Percentiles rank a stretch among this genome's conserved stretches.
These are phyloP conservation scores for Prenolepis imparis DNA, from an alignment of 2,888 invertebrate genomes.

Conservation along the genomic window DNA sequence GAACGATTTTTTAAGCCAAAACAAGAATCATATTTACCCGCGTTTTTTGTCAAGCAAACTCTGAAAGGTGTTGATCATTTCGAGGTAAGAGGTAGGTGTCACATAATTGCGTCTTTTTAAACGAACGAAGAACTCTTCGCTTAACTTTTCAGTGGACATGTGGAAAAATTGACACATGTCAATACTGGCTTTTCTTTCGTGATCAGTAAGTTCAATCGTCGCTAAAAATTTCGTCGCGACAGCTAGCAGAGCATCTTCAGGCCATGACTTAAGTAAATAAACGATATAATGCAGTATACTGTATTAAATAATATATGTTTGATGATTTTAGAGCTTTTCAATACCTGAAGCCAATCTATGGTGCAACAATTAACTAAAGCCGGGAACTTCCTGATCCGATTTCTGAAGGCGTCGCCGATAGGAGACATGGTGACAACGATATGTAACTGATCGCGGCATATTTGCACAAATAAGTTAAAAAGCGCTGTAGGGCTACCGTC, in stretches of 20 bases:
- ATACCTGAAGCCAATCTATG: conserved; percentile 97
- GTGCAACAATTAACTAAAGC: conserved; percentile 98
- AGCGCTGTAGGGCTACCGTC: conserved; percentile 96
- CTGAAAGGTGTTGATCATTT: conserved; percentile 96
- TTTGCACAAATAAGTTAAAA: conserved; percentile 95
- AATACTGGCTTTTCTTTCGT: conserved; percentile 93
- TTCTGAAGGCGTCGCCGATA: conserved; percentile 94
- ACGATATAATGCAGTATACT: neutral
- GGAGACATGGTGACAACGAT: conserved; percentile 96
- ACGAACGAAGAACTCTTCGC: conserved; percentile 89
- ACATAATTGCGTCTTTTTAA: conserved; percentile 94
- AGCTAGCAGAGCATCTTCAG: conserved; percentile 95
- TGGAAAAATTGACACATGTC: conserved; percentile 97
- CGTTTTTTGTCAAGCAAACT: conserved; percentile 92
- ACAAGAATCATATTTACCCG: conserved; percentile 85
- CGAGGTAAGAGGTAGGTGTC: conserved; percentile 97
- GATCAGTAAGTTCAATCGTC: conserved; percentile 92
- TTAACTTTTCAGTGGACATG: conserved; percentile 92
- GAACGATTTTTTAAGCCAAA: neutral
- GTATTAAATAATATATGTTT: neutral
- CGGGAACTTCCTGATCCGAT: conserved; percentile 95
- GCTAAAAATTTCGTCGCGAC: conserved; percentile 94
- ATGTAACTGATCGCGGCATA: conserved; percentile 96
- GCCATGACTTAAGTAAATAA: conserved; percentile 91
- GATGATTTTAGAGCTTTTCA: neutral